These are phyloP conservation scores for Thalassarche chlororhynchos DNA, from an alignment of 2,113 vertebrate genomes.

Conservation along the genomic window DNA sequence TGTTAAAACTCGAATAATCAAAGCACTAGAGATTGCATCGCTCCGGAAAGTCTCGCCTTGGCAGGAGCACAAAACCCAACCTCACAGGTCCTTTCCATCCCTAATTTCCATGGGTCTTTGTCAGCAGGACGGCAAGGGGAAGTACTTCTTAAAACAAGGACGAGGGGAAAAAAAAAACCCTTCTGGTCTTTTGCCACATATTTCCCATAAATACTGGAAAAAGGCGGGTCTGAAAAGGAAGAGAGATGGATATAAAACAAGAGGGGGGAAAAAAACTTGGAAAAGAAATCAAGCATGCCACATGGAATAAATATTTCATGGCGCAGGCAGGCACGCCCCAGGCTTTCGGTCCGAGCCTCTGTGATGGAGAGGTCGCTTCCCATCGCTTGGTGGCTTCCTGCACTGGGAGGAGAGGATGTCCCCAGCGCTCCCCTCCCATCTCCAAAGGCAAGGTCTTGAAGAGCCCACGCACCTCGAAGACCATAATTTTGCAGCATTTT, in stretches of 20 bases:
- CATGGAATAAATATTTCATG: neutral
- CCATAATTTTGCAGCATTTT: neutral
- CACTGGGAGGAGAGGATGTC: neutral
- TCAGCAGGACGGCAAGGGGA: neutral
- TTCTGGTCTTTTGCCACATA: neutral
- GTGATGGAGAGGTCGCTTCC: neutral
- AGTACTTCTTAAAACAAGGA: neutral
- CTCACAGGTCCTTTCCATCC: neutral
- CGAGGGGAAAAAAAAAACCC: neutral
- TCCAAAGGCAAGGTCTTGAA: neutral
- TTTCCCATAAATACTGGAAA: neutral
- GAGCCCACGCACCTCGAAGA: neutral
- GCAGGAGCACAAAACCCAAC: neutral
- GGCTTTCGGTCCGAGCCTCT: neutral
- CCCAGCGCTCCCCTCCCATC: neutral
- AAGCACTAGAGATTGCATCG: neutral
- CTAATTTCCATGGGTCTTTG: neutral
- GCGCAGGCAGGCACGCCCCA: neutral
- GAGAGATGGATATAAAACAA: neutral
- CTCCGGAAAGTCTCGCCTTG: neutral
- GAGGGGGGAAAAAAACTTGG: fast-evolving
- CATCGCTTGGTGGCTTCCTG: neutral
- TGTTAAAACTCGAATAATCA: neutral
- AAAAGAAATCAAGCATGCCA: neutral
- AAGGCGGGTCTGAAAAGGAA: neutral